Conservation (phyloP, 2,888 invertebrate species). For the Cataglyphis albicans region DNA sequence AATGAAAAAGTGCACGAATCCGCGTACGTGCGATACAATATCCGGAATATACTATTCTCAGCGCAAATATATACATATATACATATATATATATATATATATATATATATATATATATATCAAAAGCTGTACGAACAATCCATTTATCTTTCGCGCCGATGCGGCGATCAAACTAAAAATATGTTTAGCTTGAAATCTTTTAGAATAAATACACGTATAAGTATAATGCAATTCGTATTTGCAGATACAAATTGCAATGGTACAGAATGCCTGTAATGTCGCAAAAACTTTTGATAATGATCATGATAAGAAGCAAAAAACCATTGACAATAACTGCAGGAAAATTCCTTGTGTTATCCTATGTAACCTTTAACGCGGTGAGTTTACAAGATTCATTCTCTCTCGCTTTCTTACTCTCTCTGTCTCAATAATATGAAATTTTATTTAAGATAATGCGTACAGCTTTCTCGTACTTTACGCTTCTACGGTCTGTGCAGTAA, state of each 20-base stretch:
- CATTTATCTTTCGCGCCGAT: neutral
- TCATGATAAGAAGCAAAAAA: conserved; percentile 65
- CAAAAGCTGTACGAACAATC: neutral
- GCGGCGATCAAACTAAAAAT: neutral
- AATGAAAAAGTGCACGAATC: conserved; percentile 21
- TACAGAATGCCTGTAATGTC: conserved; percentile 15
- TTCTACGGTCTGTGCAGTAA: conserved; percentile 23
- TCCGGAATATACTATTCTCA: neutral
- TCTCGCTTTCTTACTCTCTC: neutral
- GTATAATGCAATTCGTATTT: neutral
- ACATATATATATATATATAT: neutral
- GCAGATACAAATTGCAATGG: conserved; percentile 20
- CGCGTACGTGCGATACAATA: conserved; percentile 9
- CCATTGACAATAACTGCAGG: conserved; percentile 71
- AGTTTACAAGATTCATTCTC: neutral
- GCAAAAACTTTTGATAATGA: conserved; percentile 65
- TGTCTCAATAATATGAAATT: neutral
- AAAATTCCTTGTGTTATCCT: conserved; percentile 35
- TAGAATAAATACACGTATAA: neutral
- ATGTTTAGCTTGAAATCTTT: neutral
- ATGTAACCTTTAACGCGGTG: conserved; percentile 5
- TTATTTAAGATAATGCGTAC: conserved; percentile 34
- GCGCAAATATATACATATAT: too few relatives aligned
- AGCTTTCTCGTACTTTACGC: conserved; percentile 24
- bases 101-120: neutral